A percentile compares a stretch with the other conserved stretches of the same genome.
Evolutionary conservation across 2,113 vertebrate genomes (phyloP).

Genomic region (Sylvietta virens): DNA sequence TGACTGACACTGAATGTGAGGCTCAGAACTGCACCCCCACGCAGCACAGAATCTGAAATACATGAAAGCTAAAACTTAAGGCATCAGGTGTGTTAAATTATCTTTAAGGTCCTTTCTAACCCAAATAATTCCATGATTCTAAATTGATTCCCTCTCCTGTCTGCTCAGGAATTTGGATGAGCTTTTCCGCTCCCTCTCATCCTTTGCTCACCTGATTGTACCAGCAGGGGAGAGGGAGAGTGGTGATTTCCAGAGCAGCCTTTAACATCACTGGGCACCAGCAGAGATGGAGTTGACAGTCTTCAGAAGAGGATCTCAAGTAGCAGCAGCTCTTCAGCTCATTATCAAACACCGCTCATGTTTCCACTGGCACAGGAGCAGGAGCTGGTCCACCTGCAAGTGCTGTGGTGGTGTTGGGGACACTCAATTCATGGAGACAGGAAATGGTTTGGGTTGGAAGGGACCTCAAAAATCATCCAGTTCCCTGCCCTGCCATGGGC

Average conservation of each 20-base stretch:
- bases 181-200: neutral
- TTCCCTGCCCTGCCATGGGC: neutral
- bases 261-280: neutral
- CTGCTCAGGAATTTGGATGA: neutral
- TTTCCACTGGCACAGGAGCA: neutral
- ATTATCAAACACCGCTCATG: accelerated
- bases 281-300: neutral
- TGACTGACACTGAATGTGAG: no score
- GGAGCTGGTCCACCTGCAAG: neutral
- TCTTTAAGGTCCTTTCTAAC: neutral
- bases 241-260: neutral
- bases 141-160: neutral
- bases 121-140: neutral
- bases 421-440: neutral
- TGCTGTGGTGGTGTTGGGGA: neutral
- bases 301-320: neutral
- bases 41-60: no score
- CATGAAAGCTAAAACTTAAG: no score
- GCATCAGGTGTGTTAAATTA: neutral
- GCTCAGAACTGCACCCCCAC: no score
- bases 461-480: neutral
- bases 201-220: neutral
- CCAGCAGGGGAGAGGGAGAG: neutral
- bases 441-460: neutral
- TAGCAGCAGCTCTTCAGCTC: neutral